Base-by-base conservation (phyloP, 2,888 invertebrate genomes). In the Rhagium mordax region DNA sequence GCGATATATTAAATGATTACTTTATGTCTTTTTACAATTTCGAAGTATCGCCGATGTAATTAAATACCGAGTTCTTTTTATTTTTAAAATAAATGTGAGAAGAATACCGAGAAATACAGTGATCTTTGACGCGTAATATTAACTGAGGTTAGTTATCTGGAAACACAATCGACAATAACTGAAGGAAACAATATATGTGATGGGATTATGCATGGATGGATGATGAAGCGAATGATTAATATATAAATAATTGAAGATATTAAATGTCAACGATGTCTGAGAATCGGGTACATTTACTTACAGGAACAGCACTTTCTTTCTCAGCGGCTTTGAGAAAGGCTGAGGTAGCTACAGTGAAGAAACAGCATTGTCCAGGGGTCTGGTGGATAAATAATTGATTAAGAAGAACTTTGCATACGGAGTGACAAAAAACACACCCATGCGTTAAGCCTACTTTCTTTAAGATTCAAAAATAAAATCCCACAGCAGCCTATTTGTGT, bases 1-100 rank as follows among this genome's bases (percentile, higher is more conserved):
- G 60, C 48, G 57, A 68, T 60, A 48, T 59, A 68, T 59, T 60
- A 21, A 49, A 49, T n/a, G 68, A 59, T 67, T 57, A 29, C 60
- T 47, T 49, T 59, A 20, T 57, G 48, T 20, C 16, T 66, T 60
- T 51, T 60, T 66, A 55, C 55, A 51, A 65, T 65, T 65, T 51
- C 51, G 16, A 51, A 27, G 21, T 48, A 24, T 48, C 51, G 27
- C 21, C 18, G 53, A 62, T 33, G 62, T 20, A 62, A 62, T 62
- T 62, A 53, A 62, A 57, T 57, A 20, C 41, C 51, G 29, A 16
- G 27, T 16, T 15, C n/a, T 49, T 49, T 24, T 61, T 49, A 7
- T 51, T 65, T 51, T 51, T 53, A 18, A 18, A 51, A 65, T 65
- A 27, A 48, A n/a, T 20, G 48, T 15, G 53, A 51, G 15, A 21